Evolutionary conservation across 2,888 invertebrate species (phyloP).

Genomic region (Antheraea assamensis): DNA sequence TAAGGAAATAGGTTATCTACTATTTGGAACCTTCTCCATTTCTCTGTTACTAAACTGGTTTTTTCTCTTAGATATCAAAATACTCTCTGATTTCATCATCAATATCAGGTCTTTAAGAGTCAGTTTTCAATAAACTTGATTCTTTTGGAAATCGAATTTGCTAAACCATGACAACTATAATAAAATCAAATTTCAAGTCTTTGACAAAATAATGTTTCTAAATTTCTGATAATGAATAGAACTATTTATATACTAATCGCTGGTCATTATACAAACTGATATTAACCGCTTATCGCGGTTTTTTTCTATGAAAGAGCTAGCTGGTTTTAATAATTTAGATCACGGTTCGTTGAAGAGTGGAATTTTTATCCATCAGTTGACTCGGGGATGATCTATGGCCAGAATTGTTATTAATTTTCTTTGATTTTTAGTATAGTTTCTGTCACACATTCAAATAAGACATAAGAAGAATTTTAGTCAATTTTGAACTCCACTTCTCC

Average conservation of each 20-base stretch:
- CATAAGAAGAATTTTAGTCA: too few species aligned
- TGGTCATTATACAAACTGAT: not conserved
- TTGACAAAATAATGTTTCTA: not conserved
- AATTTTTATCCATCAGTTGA: not conserved
- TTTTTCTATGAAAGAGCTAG: not conserved
- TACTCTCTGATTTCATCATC: too few species aligned
- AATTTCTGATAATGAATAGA: not conserved
- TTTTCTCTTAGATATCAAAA: too few species aligned
- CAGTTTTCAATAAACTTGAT: too few species aligned
- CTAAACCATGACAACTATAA: not conserved
- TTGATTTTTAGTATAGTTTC: too few species aligned
- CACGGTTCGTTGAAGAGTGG: not conserved
- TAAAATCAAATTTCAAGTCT: not conserved
- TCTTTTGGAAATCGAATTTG: too few species aligned
- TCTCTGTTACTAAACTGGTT: not conserved
- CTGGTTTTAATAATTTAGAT: not conserved
- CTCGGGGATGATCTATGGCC: not conserved
- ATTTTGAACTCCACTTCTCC: too few species aligned
- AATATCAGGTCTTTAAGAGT: too few species aligned
- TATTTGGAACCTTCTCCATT: not conserved
- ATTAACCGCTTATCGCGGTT: not conserved
- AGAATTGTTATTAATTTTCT: not conserved
- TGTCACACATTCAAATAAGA: too few species aligned
- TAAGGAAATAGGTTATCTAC: not conserved
- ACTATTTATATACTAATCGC: not conserved